Percentiles rank a stretch among this genome's conserved stretches.
Conservation (phyloP, 2,113 vertebrate species). For the Cavia porcellus region DNA sequence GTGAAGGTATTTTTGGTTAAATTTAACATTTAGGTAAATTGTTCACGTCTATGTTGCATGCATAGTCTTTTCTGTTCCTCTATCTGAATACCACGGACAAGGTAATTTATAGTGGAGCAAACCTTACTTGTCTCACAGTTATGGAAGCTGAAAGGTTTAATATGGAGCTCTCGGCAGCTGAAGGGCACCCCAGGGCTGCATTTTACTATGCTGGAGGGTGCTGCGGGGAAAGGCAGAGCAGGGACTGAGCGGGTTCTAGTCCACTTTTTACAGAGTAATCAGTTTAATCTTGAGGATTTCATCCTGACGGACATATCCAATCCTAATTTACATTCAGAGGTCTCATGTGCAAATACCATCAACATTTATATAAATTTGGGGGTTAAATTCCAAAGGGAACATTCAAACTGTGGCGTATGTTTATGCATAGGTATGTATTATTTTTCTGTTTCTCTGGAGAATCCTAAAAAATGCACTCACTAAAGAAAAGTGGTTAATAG, state of each 20-base stretch:
- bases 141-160: not conserved
- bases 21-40: not conserved
- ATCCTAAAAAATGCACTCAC: not conserved
- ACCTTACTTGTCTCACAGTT: not conserved
- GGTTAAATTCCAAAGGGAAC: not conserved
- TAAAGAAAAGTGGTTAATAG: not conserved
- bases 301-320: not conserved
- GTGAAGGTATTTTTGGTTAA: not conserved
- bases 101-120: not conserved
- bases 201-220: not conserved
- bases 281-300: not conserved
- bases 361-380: not conserved
- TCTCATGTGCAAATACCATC: not conserved
- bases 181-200: not conserved
- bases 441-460: not conserved
- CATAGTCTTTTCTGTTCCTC: not conserved
- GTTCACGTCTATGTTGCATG: not conserved
- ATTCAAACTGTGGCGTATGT: not conserved
- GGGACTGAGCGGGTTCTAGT: not conserved
- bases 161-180: not conserved
- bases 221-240: rapidly evolving
- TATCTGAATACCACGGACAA: not conserved
- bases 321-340: not conserved
- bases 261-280: not conserved
- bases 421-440: rapidly evolving